phyloP scores from a whole-genome alignment of 2,797 vertebrate species.

The Hippocampus kuda region DNA sequence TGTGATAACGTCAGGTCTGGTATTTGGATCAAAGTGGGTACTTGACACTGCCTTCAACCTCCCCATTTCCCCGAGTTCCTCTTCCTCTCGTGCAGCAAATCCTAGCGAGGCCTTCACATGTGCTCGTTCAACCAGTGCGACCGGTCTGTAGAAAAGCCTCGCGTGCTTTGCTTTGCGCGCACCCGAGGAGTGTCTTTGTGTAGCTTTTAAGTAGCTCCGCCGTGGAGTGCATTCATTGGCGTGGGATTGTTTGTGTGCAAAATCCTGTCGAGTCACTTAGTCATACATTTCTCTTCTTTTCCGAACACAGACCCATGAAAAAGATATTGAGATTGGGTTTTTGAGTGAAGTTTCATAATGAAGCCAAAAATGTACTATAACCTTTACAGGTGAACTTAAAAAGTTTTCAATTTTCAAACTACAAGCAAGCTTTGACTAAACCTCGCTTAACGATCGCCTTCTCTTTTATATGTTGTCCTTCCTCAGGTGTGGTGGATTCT shows the following conservation, averaged over 20 bases:
- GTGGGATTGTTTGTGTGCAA: not conserved
- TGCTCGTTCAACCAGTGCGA: slow-evolving; percentile 39
- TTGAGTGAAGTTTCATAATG: not conserved
- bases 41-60: too few relatives aligned
- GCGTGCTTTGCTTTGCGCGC: slow-evolving; percentile 14
- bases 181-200: slow-evolving; percentile 9
- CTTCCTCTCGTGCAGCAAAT: not conserved
- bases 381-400: too few relatives aligned
- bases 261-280: not conserved
- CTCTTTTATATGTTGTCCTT: too few relatives aligned
- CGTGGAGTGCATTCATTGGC: not conserved
- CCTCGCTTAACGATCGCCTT: too few relatives aligned
- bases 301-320: too few relatives aligned
- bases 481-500: too few relatives aligned
- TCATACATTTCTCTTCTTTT: too few relatives aligned
- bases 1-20: too few relatives aligned
- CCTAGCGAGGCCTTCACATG: not conserved
- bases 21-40: too few relatives aligned
- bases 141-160: slow-evolving; percentile 20
- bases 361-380: too few relatives aligned
- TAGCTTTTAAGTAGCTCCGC: not conserved
- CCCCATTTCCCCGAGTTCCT: not conserved
- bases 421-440: too few relatives aligned
- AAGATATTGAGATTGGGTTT: not conserved
- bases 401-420: too few relatives aligned